Evolutionary conservation across 2,797 vertebrate species (phyloP), one percentile per base, ranked within the genome.

Genomic region (Hydrophis major): DNA sequence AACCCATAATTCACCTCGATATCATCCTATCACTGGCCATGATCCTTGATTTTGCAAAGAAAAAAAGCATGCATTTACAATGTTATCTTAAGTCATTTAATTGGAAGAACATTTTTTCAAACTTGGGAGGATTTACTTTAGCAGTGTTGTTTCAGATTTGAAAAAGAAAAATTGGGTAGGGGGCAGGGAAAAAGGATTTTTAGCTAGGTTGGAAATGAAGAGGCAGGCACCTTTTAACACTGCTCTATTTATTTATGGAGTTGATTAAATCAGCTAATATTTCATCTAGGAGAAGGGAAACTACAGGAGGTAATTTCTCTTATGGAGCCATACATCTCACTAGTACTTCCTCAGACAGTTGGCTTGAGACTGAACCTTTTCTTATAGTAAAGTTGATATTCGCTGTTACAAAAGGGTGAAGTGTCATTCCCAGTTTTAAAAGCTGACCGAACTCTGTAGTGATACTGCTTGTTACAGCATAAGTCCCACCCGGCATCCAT

Each of bases 41-140:
- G 94, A 93, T n/a, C 86, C 55, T 27, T 66, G 94, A 83, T 66
- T 0, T 0, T 86, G 87, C 42, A 22, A 93, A 94, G 94, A 93
- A 18, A 27, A 94, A 96, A 96, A 93, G 93, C 93, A 96, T 86
- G 95, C 91, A 25, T 61, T 13, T 86, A 56, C 37, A 20, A 87
- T 66, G 78, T 56, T 22, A 42, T 66, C 78, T 6, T 90, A 57
- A 66, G 50, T 22, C 50, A 22, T 66, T 91, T 53, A 50, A 59
- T 12, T 50, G 60, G 28, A 88, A 87, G 14, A 60, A 55, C 59
- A 20, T 93, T 56, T 11, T 37, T 53, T 88, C 37, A 32, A 78
- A 78, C 56, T 57, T 4, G 2, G 37, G 89, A 37, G 88, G 8
- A 37, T 28, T 88, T 74, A 37, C 12, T 60, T 89, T n/a, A 69